These are phyloP conservation scores for Ailurus styani DNA, from an alignment of 2,113 vertebrate species.

Conservation along the genomic window DNA sequence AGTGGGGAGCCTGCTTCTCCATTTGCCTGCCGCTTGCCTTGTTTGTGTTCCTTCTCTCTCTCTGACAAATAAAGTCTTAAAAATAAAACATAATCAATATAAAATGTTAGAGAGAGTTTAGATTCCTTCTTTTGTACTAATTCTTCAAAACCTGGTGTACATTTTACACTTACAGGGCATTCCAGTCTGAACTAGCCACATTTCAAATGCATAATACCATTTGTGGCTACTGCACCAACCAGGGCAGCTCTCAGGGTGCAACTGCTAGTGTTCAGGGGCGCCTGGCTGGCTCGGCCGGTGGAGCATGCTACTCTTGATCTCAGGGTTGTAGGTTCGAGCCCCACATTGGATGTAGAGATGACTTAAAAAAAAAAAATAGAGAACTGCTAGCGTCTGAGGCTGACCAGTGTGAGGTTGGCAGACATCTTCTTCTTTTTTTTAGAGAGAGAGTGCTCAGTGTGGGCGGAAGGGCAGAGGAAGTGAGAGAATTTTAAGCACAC, in stretches of 20 bases:
- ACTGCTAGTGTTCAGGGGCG: not conserved
- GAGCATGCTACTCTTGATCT: not conserved
- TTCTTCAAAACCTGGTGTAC: not conserved
- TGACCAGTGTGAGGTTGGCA: not conserved
- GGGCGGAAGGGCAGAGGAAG: not conserved
- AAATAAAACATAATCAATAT: not conserved
- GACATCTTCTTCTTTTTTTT: not conserved
- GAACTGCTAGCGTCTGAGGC: not conserved
- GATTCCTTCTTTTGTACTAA: not conserved
- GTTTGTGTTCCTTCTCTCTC: too few relatives aligned
- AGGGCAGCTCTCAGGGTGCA: not conserved
- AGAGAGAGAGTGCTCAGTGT: not conserved
- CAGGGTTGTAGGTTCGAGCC: not conserved
- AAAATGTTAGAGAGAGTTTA: not conserved
- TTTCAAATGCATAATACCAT: not conserved
- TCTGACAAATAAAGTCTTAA: too few relatives aligned
- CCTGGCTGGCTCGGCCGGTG: not conserved
- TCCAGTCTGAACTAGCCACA: not conserved
- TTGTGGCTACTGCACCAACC: not conserved
- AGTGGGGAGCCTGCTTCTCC: too few relatives aligned
- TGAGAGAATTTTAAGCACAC: not conserved
- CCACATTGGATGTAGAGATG: not conserved
- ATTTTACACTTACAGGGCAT: not conserved
- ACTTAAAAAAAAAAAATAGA: not conserved
- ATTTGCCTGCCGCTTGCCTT: too few relatives aligned